Conservation (phyloP, 2,113 vertebrate genomes). For the Siphamia tubifer region DNA sequence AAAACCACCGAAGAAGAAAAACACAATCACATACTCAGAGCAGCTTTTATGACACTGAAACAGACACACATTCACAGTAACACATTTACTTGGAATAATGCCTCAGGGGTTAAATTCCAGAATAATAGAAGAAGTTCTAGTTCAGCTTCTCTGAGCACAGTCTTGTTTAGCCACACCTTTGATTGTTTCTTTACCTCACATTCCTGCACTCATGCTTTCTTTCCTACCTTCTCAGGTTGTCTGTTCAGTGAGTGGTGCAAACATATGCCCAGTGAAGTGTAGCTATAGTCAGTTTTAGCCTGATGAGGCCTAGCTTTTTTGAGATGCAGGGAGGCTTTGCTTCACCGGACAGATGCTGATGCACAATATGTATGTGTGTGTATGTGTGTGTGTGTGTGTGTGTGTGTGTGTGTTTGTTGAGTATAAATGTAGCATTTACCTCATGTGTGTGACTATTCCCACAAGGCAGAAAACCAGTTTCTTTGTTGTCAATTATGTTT, state of each 20-base stretch:
- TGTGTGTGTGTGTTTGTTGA: background rate
- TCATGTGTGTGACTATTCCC: background rate
- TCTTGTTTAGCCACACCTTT: too few species aligned
- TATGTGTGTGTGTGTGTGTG: background rate
- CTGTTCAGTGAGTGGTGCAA: background rate
- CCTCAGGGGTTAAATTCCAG: too few species aligned
- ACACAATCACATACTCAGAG: too few species aligned
- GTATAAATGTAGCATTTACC: background rate
- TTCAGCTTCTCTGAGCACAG: too few species aligned
- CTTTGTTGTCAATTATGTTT: slow-evolving; percentile 59
- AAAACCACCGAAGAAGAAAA: too few species aligned
- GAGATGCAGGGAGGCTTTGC: slow-evolving; percentile 22
- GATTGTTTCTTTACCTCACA: background rate
- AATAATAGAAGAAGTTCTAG: too few species aligned
- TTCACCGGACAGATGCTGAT: background rate
- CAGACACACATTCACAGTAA: too few species aligned
- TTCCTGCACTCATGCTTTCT: background rate
- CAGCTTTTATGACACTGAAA: too few species aligned
- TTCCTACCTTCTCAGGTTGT: background rate
- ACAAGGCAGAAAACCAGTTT: slow-evolving; percentile 45
- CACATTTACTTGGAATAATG: too few species aligned
- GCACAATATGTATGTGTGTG: background rate
- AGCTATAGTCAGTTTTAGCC: background rate
- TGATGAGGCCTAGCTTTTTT: slow-evolving; percentile 25
- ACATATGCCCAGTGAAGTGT: background rate